Base-by-base conservation (phyloP, 92 coral and sea anemone species). In the Montipora capitata region DNA sequence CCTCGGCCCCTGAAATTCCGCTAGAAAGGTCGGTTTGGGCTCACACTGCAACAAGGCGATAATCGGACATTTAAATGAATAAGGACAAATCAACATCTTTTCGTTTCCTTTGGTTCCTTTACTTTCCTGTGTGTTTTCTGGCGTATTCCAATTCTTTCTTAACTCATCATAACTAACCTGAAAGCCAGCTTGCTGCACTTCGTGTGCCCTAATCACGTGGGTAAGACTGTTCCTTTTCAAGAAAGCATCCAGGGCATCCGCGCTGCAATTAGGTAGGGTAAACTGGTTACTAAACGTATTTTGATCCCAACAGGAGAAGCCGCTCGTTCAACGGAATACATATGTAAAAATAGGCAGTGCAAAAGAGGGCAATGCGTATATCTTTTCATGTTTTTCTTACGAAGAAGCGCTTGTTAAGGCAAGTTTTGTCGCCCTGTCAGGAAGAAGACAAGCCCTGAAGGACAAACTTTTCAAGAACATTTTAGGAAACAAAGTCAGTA, bases 151-250 rank as follows among this genome's bases (percentile, higher is more conserved):
- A 1, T 27, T 27, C 35, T 27, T 27, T 27, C 35, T 27, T 27
- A 27, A 27, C 52, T 5, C 4, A 56, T 10, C 2, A 49, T 8
- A 11, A 58, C 96, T 62, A 18, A 95, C 98, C 95, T 95, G 98
- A 52, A 95, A 95, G 18, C 98, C 98, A 27, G 98, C 86, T 79
- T 91, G 92, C 80, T 94, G 96, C 39, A 95, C 98, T 83, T 95
- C 96, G 8, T 95, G 98, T 14, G 98, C 98, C 35, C 98, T 88
- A 66, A 95, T 91, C 91, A 95, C 98, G 87, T 95, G 98, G 51
- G 96, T 81, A 39, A 95, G 82, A 58, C 82, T 69, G 64, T 95
- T 95, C 41, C 96, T 93, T 52, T 76, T 80, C 61, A 95, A 79
- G 84, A 95, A 95, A 12, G 93, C 94, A 44, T 94, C 96, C 76